phyloP scores from a whole-genome alignment of 2,113 vertebrate genomes.

The Aythya baeri region DNA sequence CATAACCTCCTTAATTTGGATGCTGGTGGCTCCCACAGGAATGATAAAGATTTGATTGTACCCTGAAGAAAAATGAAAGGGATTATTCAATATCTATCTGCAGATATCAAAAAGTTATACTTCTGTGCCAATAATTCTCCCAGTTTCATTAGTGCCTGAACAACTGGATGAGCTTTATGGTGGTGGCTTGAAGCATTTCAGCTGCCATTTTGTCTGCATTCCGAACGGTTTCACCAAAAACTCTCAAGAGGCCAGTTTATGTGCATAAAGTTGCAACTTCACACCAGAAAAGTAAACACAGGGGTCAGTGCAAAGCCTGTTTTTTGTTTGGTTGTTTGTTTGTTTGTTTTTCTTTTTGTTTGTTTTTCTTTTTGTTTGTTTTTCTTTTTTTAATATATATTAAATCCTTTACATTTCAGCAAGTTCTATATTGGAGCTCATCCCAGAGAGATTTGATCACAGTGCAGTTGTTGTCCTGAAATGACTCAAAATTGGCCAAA shows the following conservation, averaged over 20 bases:
- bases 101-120: neutral
- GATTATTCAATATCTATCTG: neutral
- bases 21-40: slow-evolving; percentile 89
- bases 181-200: neutral
- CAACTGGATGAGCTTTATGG: neutral
- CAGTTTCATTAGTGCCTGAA: neutral
- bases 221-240: neutral
- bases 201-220: neutral
- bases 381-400: neutral
- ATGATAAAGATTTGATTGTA: slow-evolving; percentile 95
- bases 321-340: neutral
- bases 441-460: neutral
- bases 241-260: neutral
- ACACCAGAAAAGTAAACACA: neutral
- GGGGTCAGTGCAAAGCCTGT: neutral
- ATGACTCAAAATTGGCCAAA: neutral
- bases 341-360: no score
- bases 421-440: neutral
- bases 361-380: neutral
- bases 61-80: slow-evolving; percentile 71
- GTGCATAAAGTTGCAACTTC: neutral
- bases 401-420: neutral
- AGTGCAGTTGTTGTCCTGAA: neutral
- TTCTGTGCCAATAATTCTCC: neutral
- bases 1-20: slow-evolving; percentile 85